Percentiles rank a stretch among this genome's conserved stretches.
phyloP scores from a whole-genome alignment of 2,797 vertebrate genomes.

The Clangula hyemalis region DNA sequence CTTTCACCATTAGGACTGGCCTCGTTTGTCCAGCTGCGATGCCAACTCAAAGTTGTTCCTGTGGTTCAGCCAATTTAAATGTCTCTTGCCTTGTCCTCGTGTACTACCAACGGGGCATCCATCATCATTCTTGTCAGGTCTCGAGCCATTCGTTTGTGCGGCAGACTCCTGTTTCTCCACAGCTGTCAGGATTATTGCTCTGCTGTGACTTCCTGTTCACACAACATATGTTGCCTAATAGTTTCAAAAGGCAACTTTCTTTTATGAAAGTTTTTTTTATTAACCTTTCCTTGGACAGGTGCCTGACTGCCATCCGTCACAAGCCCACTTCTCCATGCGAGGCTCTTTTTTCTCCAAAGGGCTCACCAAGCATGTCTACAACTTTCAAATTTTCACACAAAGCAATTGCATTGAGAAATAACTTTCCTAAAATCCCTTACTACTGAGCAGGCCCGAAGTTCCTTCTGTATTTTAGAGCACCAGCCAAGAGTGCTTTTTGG shows the following conservation, averaged over 20 bases:
- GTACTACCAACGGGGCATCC: constrained; percentile 59
- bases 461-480: background rate
- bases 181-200: constrained; percentile 77
- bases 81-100: constrained; percentile 6
- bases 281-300: constrained; percentile 40
- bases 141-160: constrained; percentile 13
- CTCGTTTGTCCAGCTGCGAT: background rate
- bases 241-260: constrained; percentile 70
- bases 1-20: background rate
- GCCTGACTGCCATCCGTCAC: background rate
- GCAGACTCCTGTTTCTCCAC: constrained; percentile 67
- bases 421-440: background rate
- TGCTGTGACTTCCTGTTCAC: constrained; percentile 73
- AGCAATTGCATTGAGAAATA: background rate
- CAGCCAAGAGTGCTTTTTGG: background rate
- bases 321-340: background rate
- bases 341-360: background rate
- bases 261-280: constrained; percentile 33
- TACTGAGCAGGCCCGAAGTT: background rate
- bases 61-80: constrained; percentile 49
- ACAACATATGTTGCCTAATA: constrained; percentile 76
- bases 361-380: background rate
- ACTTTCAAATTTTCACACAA: background rate
- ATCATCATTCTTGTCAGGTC: constrained; percentile 73
- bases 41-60: constrained; percentile 1